Conservation (phyloP, 2,888 invertebrate species). For the Acrobasis suavella region DNA sequence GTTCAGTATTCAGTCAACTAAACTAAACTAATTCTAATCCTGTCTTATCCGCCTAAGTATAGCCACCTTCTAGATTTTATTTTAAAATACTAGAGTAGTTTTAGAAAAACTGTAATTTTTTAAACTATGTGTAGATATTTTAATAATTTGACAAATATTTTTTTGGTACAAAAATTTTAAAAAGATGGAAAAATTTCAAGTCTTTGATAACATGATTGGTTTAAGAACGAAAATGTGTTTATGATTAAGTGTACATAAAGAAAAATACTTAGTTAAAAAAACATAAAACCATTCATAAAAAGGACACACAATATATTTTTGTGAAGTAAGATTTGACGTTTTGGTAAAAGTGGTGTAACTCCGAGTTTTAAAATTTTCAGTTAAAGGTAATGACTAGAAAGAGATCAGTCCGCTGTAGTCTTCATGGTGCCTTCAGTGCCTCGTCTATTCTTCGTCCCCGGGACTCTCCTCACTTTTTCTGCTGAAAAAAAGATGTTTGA, state of each 20-base stretch:
- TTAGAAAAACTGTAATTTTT: not conserved
- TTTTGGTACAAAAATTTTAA: no score
- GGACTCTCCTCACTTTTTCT: slow-evolving; percentile 10
- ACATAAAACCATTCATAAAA: no score
- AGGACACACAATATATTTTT: no score
- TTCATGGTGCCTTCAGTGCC: not conserved
- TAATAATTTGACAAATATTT: no score
- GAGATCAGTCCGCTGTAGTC: slow-evolving; percentile 5
- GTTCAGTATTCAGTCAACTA: slow-evolving; percentile 1
- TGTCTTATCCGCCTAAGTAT: slow-evolving; percentile 4
- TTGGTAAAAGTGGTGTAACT: not conserved
- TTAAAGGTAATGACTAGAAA: slow-evolving; percentile 11
- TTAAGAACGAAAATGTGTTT: no score
- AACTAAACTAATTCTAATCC: slow-evolving; percentile 1
- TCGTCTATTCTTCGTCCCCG: slow-evolving; percentile 8
- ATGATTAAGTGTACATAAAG: no score
- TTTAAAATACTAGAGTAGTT: not conserved
- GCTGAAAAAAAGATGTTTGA: not conserved
- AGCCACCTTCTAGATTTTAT: slow-evolving; percentile 11
- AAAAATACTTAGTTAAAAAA: no score
- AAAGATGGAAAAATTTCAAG: no score
- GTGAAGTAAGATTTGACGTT: no score
- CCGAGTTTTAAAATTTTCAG: not conserved
- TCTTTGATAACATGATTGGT: no score
- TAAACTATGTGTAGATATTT: no score